Base-by-base conservation (phyloP, 2,113 vertebrate genomes). In the Pituophis catenifer region DNA sequence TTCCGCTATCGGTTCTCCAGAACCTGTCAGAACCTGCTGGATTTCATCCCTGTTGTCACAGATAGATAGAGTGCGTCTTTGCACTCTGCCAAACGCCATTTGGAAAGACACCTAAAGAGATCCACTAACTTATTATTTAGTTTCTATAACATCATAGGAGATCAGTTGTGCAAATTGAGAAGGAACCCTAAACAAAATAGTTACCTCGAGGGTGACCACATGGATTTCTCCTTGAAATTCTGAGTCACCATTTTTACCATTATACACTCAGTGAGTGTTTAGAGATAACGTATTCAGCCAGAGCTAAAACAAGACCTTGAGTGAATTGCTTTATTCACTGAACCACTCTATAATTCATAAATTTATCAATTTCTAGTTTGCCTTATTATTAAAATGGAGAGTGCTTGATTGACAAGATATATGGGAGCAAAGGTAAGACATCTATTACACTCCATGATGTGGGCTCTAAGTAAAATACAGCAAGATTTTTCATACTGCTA, bases 341-440 rank as follows among this genome's bases (percentile, higher is more conserved):
- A 95, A 48, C 11, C 33, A 1, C n/a, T 12, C 5, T 81, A 92
- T 48, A 52, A 48, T 26, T 87, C 50, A 70, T 88, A 70, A 86
- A 94, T 94, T 91, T 90, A 55, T 93, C 86, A 94, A 44, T 59
- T 90, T 57, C 89, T 91, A 55, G 59, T 70, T 33, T 93, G 92
- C 44, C 92, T n/a, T 24, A 29, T 48, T 54, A 89, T 86, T 94
- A 95, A 92, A 94, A 50, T 75, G 87, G 90, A 94, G 94, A 88
- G 23, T 95, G 87, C 89, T 81, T 94, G 52, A 93, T 26, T 93
- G 87, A 95, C 85, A 92, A 94, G 90, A 93, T 94, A 97, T 96
- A 96, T 96, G 96, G 95, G 91, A 92, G 81, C 92, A 6, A 54
- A 58, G 12, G 93, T 91, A 93, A 93, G 52, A 55, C 89, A 90